Conservation (phyloP, 30 jellyfish, hydroid and myxozoan genomes). For the Aurelia sp. region DNA sequence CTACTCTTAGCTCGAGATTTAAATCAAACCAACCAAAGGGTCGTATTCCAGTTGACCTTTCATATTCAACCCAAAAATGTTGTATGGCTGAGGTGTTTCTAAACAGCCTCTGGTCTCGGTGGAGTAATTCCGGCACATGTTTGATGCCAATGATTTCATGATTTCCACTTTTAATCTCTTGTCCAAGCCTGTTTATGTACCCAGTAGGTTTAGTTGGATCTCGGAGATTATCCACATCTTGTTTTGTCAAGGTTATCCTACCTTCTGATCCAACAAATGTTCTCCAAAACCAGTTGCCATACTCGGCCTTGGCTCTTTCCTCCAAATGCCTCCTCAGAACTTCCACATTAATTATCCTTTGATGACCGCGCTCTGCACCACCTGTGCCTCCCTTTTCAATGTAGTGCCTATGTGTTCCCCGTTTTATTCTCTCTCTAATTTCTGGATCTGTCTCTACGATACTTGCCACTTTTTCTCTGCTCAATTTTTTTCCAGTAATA, state of each 20-base stretch:
- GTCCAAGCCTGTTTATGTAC: neutral
- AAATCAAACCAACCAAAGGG: constrained; percentile 19
- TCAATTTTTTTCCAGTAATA: neutral
- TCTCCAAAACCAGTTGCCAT: neutral
- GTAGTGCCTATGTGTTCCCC: constrained; percentile 23
- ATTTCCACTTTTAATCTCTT: neutral
- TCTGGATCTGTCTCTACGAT: neutral
- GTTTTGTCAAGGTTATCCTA: neutral
- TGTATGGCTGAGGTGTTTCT: neutral
- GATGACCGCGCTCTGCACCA: constrained; percentile 8
- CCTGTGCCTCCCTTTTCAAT: constrained; percentile 34
- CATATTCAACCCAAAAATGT: neutral
- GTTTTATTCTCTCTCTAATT: neutral
- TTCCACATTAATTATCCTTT: neutral
- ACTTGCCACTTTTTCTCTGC: neutral
- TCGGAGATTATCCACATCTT: neutral
- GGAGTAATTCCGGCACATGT: neutral
- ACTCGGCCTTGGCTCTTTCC: neutral
- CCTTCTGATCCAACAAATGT: neutral
- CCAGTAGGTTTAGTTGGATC: neutral
- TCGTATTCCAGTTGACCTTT: neutral
- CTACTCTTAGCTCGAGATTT: constrained; percentile 1
- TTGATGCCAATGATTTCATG: constrained; percentile 1
- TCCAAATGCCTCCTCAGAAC: neutral
- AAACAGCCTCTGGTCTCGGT: neutral